Evolutionary conservation across 2,888 invertebrate species (phyloP).

Genomic region (Megastigmus dorsalis): DNA sequence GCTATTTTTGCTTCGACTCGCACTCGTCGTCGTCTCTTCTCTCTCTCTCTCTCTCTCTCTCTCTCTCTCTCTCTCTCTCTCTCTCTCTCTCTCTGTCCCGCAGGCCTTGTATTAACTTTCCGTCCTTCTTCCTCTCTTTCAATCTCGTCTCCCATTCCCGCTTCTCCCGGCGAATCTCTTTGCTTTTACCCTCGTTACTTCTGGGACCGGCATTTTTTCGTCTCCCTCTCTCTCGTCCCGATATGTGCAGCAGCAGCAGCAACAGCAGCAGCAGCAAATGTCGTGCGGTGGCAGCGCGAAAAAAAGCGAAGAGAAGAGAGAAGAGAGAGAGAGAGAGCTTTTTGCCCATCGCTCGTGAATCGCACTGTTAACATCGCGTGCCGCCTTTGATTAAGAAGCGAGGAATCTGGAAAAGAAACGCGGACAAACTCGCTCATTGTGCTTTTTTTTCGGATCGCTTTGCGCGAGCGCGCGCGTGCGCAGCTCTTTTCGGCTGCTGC

Average conservation of each 20-base stretch:
- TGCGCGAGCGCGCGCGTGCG: conserved; percentile 41
- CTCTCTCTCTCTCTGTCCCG: no score
- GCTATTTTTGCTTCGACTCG: conserved; percentile 28
- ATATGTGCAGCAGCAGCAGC: not conserved
- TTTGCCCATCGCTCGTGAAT: conserved; percentile 58
- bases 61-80: conserved; percentile 4
- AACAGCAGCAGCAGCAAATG: no score
- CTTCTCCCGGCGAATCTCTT: not conserved
- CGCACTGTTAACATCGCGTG: conserved; percentile 59
- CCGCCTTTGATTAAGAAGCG: conserved; percentile 61
- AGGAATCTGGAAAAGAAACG: conserved; percentile 61
- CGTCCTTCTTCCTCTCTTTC: conserved; percentile 3
- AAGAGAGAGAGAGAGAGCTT: conserved; percentile 29
- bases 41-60: conserved; percentile 22
- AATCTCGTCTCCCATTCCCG: not conserved
- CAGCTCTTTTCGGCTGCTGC: conserved; percentile 50
- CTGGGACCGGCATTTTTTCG: conserved; percentile 34
- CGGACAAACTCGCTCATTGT: conserved; percentile 59
- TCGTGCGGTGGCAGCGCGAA: conserved; percentile 13
- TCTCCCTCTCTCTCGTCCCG: not conserved
- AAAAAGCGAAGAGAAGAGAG: conserved; percentile 19
- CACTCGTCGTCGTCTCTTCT: not conserved
- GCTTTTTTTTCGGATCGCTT: conserved; percentile 58
- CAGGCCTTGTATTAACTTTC: no score
- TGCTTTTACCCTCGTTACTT: conserved; percentile 45